Conservation (phyloP, 2,113 vertebrate genomes). For the Diadophis punctatus region DNA sequence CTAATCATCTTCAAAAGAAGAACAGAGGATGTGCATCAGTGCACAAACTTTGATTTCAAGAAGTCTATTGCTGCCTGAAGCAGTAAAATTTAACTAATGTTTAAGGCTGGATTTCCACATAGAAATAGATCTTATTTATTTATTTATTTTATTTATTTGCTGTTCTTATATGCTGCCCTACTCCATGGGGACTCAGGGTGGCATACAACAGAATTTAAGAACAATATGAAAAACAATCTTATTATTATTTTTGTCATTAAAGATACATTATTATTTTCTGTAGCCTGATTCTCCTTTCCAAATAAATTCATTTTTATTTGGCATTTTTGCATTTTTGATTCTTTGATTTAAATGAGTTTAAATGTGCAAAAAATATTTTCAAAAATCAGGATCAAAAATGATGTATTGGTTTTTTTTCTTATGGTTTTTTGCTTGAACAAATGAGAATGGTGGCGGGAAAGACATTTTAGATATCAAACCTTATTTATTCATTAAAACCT, state of each 20-base stretch:
- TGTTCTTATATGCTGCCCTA: too few species aligned
- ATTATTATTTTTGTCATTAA: neutral
- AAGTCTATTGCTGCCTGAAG: neutral
- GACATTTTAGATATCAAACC: neutral
- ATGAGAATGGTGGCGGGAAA: neutral
- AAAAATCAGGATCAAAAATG: neutral
- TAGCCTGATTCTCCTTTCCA: neutral
- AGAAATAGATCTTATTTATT: neutral
- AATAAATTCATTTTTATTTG: neutral
- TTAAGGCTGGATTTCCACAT: neutral
- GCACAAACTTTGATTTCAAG: neutral
- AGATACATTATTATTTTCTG: neutral
- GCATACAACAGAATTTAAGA: too few species aligned
- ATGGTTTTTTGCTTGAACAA: neutral
- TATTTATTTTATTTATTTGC: too few species aligned
- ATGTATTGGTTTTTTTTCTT: neutral
- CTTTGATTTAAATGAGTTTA: neutral
- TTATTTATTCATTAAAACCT: neutral
- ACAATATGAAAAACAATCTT: too few species aligned
- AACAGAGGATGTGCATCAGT: neutral
- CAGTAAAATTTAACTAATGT: neutral
- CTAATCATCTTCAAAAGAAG: neutral
- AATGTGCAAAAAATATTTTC: neutral
- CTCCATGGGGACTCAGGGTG: too few species aligned
- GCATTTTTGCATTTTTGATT: neutral